Evolutionary conservation across 2,888 invertebrate genomes (phyloP), one percentile per base, ranked within the genome.

Genomic region (Yponomeuta sedellus): DNA sequence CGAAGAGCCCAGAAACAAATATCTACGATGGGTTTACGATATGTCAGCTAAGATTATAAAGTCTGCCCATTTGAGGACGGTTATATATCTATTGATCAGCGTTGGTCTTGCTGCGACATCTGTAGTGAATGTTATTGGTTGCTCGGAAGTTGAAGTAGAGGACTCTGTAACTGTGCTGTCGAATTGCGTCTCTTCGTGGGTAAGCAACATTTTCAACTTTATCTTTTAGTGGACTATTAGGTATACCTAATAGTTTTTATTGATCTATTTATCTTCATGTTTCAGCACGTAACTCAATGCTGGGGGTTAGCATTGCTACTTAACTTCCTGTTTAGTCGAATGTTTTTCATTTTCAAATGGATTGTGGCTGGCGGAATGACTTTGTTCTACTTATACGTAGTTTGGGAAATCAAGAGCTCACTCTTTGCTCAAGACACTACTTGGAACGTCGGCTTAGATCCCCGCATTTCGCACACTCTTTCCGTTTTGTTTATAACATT

Each of bases 261-360:
- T 34, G 8, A 34, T 34, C 34, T 34, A 34, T 34, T 6, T 34
- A 34, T 8, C 3, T 34, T 16, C 3, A 10, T 70, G 68, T 92
- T 92, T 69, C 88, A 97, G 97, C 96, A 96, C 80, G 94, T 96
- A 76, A 95, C 96, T 1, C 94, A 95, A 82, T 93, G 93, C 64
- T 94, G 94, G 85, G 92, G 92, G 11, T 76, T 95, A 68, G 92
- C 93, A 0, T 87, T 95, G 71, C 83, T 94, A 20, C 93, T 96
- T 77, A 95, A 94, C 71, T 97, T 97, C 74, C 88, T 97, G 10
- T 98, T 98, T 83, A 93, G 97, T 66, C 93, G 97, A 74, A 95
- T 98, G 28, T 96, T 97, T 71, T 96, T 96, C 75, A 91, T 96
- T 71, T 88, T 97, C 64, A 98, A 98, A 90, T 92, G 97, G 74